Conservation (phyloP, 2,888 invertebrate genomes). For the Frankliniella intonsa region DNA sequence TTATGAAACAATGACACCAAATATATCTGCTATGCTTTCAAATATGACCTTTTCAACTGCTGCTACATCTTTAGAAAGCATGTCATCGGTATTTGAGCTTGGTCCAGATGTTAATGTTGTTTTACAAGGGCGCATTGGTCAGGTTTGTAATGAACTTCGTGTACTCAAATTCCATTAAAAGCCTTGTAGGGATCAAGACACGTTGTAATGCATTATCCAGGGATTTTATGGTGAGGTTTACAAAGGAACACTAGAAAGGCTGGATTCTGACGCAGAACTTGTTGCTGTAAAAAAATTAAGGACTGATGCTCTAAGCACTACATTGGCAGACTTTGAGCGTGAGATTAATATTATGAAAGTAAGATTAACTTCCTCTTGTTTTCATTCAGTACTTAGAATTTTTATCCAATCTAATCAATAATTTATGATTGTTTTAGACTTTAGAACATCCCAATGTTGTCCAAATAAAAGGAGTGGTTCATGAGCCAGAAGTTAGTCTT, state of each 20-base stretch:
- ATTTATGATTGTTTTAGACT: conserved; percentile 50
- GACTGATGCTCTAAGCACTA: conserved; percentile 46
- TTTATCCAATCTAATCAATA: not conserved
- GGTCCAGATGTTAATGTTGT: conserved; percentile 57
- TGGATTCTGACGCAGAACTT: conserved; percentile 50
- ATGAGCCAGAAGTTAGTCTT: conserved; percentile 70
- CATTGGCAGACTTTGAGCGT: conserved; percentile 65
- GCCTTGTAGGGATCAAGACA: too few relatives aligned
- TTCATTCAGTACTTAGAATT: not conserved
- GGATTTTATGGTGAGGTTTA: conserved; percentile 86
- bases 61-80: conserved; percentile 46
- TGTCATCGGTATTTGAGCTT: conserved; percentile 52
- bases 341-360: conserved; percentile 88
- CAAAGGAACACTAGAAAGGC: conserved; percentile 64
- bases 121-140: conserved; percentile 58
- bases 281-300: conserved; percentile 68
- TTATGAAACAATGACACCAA: conserved; percentile 40
- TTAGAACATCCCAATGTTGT: conserved; percentile 84
- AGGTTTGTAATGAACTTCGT: conserved; percentile 45
- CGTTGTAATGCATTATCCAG: conserved; percentile 44
- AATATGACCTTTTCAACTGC: conserved; percentile 45
- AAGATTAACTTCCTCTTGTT: conserved; percentile 33
- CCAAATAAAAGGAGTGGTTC: conserved; percentile 74
- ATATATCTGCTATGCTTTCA: conserved; percentile 45
- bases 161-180: not conserved